phyloP scores from a whole-genome alignment of 1,140 invertebrate genomes.

The Protaetia brevitarsis region DNA sequence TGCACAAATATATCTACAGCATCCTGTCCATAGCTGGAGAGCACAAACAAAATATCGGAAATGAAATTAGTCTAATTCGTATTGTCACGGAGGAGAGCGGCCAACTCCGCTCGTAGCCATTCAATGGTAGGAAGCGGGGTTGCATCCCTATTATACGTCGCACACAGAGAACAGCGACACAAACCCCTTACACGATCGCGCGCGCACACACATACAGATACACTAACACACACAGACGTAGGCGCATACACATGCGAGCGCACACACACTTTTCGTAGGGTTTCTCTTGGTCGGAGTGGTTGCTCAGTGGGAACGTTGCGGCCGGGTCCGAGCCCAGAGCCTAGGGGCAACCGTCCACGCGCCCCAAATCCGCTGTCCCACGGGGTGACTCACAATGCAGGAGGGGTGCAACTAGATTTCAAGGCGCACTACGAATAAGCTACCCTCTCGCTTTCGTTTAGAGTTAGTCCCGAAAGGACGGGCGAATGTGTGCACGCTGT shows the following conservation, averaged over 20 bases:
- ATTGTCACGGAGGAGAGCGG: constrained; percentile 1
- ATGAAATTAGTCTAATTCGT: constrained; percentile 20
- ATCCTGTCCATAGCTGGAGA: background rate
- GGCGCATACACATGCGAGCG: too few relatives aligned
- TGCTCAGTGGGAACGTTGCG: constrained; percentile 51
- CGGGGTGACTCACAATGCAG: constrained; percentile 40
- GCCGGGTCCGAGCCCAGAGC: constrained; percentile 46
- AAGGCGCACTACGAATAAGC: constrained; percentile 7
- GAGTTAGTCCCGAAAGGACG: background rate
- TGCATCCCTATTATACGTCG: constrained; percentile 15
- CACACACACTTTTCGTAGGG: constrained; percentile 19
- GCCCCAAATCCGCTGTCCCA: constrained; percentile 38
- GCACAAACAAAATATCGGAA: constrained; percentile 18
- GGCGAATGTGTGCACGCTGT: background rate
- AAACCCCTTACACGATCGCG: background rate
- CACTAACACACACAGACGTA: too few relatives aligned
- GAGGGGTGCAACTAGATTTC: constrained; percentile 20
- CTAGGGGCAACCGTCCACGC: constrained; percentile 38
- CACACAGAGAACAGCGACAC: background rate
- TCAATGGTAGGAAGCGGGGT: constrained; percentile 21
- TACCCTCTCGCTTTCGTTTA: constrained; percentile 10
- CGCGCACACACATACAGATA: background rate
- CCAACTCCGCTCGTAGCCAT: constrained; percentile 4
- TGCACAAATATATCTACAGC: too few relatives aligned
- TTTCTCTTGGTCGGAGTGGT: constrained; percentile 46